Evolutionary conservation across 2,888 invertebrate species (phyloP).

Genomic region (Orthosia gothica): DNA sequence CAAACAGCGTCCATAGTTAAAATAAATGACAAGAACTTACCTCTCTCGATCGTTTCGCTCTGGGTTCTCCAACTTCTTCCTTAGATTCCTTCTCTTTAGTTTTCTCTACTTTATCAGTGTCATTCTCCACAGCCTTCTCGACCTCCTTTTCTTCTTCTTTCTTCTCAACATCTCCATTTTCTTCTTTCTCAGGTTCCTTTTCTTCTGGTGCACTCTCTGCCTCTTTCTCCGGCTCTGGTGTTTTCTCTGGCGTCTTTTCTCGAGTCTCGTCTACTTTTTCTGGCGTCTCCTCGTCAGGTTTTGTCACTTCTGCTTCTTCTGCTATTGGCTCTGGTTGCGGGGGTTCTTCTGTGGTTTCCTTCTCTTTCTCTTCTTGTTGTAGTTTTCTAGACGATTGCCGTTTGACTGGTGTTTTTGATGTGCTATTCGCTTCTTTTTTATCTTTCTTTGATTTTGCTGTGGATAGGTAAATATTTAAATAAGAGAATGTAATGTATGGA

Average conservation of each 20-base stretch:
- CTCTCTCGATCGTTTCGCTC: conserved; percentile 88
- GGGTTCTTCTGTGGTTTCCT: conserved; percentile 69
- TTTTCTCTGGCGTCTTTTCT: conserved; percentile 42
- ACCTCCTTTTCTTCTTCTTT: conserved; percentile 51
- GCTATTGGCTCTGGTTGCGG: conserved; percentile 49
- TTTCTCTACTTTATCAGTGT: conserved; percentile 48
- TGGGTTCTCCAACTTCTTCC: conserved; percentile 75
- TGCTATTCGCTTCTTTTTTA: conserved; percentile 75
- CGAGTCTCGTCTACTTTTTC: conserved; percentile 33
- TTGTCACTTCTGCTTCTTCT: conserved; percentile 41
- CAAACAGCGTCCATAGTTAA: neutral
- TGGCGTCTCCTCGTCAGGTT: conserved; percentile 36
- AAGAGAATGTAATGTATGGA: no score
- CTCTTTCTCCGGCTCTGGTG: conserved; percentile 45
- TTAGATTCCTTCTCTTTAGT: conserved; percentile 47
- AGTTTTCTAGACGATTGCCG: conserved; percentile 82
- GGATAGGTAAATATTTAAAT: neutral
- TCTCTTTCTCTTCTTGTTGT: conserved; percentile 77
- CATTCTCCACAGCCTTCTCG: conserved; percentile 54
- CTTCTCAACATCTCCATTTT: conserved; percentile 54
- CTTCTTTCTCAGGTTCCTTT: conserved; percentile 43
- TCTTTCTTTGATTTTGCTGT: conserved; percentile 79
- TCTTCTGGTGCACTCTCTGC: conserved; percentile 45
- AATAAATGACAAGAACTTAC: conserved; percentile 68
- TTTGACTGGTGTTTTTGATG: conserved; percentile 75